Evolutionary conservation across 2,888 invertebrate species (phyloP), one percentile per base, ranked within the genome.

Genomic region (Aleiodes testaceus): DNA sequence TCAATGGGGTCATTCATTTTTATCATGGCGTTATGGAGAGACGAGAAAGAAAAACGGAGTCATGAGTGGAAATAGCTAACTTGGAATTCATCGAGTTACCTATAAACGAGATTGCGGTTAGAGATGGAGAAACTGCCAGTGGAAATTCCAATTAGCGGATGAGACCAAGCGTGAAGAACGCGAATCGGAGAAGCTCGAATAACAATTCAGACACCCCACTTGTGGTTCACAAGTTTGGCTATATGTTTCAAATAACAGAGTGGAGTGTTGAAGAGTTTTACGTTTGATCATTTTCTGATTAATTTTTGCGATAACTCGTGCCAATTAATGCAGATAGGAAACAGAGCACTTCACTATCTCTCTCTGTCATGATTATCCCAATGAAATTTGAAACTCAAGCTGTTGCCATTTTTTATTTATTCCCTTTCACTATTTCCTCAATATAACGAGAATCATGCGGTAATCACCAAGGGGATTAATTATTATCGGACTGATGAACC

Each of bases 71-170:
- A 36, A 36, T 61, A 44, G 14, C 44, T 14, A 9, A 61, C 55
- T 55, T 44, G 18, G 20, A 61, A 55, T 55, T 55, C 55, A 55
- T 36, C 36, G 55, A 55, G 55, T 30, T 9, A 45, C 44, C 22
- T 69, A 65, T 42, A 11, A 55, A 53, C 47, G 53, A 20, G 65
- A 36, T 42, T 55, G 47, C 45, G 16, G 55, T 55, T 55, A 59
- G 18, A 70, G 9, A 70, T 18, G 16, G 65, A 42, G 66, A 59
- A 55, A 53, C 66, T 66, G 44, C 44, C 30, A 44, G 55, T 44
- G 65, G 59, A 65, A 65, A 70, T 65, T 70, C 70, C 70, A 70
- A 70, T 70, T 70, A 70, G 65, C 42, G 65, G 45, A 70, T 64
- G 42, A 70, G 26, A 30, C 66, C 55, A 55, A 70, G 55, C 70